Percentiles rank a stretch among this genome's conserved stretches.
These are phyloP conservation scores for Pachypanchax playfairii DNA, from an alignment of 2,113 vertebrate species.

Conservation along the genomic window DNA sequence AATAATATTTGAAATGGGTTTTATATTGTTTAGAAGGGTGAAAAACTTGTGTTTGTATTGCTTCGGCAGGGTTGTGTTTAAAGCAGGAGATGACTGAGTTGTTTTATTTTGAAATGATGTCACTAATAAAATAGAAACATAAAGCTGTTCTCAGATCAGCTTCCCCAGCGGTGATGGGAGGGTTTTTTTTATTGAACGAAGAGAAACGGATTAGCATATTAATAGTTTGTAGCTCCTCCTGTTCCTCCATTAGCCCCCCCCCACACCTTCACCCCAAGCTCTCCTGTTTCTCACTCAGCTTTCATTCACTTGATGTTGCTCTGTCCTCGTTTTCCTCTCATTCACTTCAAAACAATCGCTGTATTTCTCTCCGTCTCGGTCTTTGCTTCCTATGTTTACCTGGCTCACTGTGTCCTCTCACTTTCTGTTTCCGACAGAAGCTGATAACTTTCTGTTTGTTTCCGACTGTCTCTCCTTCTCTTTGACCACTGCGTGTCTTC, in stretches of 20 bases:
- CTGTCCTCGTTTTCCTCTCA: constrained; percentile 67
- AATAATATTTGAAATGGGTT: no score
- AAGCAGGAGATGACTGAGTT: background rate
- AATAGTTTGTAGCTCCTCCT: constrained; percentile 66
- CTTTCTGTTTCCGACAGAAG: constrained; percentile 57
- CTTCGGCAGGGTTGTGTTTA: background rate
- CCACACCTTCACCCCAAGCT: no score
- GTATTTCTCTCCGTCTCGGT: constrained; percentile 33
- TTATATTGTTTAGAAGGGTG: no score
- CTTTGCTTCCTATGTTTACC: constrained; percentile 42
- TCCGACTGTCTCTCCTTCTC: constrained; percentile 23
- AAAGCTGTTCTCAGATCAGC: constrained; percentile 41
- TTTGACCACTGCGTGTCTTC: constrained; percentile 11
- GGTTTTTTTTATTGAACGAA: constrained; percentile 34
- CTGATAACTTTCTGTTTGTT: constrained; percentile 48
- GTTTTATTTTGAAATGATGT: background rate
- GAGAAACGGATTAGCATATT: constrained; percentile 68
- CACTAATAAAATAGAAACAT: no score
- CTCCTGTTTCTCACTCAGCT: constrained; percentile 60
- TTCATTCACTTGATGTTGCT: constrained; percentile 51
- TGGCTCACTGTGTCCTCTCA: constrained; percentile 32
- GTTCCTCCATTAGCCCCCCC: constrained; percentile 37
- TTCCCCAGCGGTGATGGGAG: constrained; percentile 47
- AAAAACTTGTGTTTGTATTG: no score
- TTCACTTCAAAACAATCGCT: constrained; percentile 66